Conservation (phyloP, 2,113 vertebrate species). For the Sialia sialis region DNA sequence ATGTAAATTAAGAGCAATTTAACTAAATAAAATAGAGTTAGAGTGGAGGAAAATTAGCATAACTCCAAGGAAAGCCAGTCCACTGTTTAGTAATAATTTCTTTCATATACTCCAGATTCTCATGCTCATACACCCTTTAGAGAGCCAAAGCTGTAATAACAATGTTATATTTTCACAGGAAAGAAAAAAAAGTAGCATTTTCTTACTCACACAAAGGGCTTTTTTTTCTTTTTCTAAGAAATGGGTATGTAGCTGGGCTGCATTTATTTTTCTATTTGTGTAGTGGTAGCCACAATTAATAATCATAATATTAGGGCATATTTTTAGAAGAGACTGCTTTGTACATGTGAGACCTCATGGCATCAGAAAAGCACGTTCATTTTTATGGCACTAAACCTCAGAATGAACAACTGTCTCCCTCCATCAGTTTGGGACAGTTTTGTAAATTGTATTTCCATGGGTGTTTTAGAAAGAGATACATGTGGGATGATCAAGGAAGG, state of each 20-base stretch:
- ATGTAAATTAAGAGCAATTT: not conserved
- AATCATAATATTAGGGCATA: not conserved
- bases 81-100: not conserved
- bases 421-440: not conserved
- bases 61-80: not conserved
- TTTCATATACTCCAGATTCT: slow-evolving; percentile 11
- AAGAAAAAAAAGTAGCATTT: not conserved
- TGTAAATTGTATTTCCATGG: not conserved
- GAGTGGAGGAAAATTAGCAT: not conserved
- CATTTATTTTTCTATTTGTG: not conserved
- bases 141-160: not conserved
- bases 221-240: not conserved
- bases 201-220: not conserved
- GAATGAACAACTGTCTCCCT: not conserved
- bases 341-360: not conserved
- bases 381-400: not conserved
- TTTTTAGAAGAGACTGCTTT: not conserved
- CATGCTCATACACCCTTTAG: not conserved
- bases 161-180: not conserved
- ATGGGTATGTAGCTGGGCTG: not conserved
- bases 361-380: not conserved
- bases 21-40: not conserved
- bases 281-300: not conserved
- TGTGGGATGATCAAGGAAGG: not conserved
- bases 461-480: not conserved